phyloP scores from a whole-genome alignment of 2,888 invertebrate species.

The Dicycla oo region DNA sequence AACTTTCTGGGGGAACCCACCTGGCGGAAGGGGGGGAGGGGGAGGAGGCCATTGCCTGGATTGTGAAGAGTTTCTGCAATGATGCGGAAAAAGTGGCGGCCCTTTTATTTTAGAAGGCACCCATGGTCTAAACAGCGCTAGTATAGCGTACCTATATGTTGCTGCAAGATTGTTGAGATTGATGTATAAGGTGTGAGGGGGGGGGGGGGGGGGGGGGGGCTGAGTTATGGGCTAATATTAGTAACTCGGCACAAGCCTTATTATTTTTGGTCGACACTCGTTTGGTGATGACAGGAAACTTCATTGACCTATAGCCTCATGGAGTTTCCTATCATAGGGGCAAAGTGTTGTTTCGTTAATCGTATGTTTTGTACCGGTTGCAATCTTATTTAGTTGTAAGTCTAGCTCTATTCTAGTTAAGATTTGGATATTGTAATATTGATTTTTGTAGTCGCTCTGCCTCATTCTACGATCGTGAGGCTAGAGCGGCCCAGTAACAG shows the following conservation, averaged over 20 bases:
- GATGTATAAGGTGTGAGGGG: background rate
- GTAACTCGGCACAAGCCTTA: slow-evolving; percentile 10
- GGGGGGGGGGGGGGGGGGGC: background rate
- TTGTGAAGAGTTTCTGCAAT: slow-evolving; percentile 8
- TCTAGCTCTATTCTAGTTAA: slow-evolving; percentile 39
- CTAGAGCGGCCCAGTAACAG: slow-evolving; percentile 36
- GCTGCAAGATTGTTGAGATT: background rate
- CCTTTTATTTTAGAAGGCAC: background rate
- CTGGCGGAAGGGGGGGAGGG: no score
- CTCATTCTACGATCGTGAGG: slow-evolving; percentile 22
- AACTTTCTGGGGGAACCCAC: no score
- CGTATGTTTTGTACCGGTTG: slow-evolving; percentile 19
- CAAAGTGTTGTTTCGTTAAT: slow-evolving; percentile 14
- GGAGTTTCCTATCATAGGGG: slow-evolving; percentile 1
- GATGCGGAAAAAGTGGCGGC: background rate
- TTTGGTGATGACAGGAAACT: slow-evolving; percentile 13
- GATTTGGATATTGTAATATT: slow-evolving; percentile 43
- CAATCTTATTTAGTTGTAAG: slow-evolving; percentile 34
- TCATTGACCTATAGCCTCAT: slow-evolving; percentile 12
- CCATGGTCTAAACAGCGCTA: background rate
- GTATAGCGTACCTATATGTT: background rate
- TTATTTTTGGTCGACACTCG: slow-evolving; percentile 11
- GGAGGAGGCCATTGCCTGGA: background rate
- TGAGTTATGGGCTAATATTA: background rate
- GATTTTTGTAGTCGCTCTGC: slow-evolving; percentile 33